Conservation (phyloP, 2,888 invertebrate species). For the Cosmopolites sordidus region DNA sequence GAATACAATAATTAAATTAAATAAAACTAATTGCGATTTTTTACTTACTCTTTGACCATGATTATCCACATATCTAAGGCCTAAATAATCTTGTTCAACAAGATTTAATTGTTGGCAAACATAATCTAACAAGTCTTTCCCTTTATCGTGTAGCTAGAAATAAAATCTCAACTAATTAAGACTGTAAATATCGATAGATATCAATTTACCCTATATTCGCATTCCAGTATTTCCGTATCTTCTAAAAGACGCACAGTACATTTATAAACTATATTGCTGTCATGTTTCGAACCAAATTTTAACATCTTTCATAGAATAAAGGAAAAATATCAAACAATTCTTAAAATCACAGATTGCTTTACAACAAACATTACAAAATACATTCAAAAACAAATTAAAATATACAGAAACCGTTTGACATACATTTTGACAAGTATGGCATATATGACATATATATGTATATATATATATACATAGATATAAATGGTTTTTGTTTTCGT, state of each 20-base stretch:
- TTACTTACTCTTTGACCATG: conserved; percentile 75
- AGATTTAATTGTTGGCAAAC: conserved; percentile 88
- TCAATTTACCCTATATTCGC: conserved; percentile 79
- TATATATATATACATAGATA: no score
- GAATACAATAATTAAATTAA: not conserved
- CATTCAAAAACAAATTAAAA: conserved; percentile 16
- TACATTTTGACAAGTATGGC: conserved; percentile 15
- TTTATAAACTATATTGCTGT: conserved; percentile 73
- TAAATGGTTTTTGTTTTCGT: no score
- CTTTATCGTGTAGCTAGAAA: conserved; percentile 78
- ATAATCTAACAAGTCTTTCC: conserved; percentile 83
- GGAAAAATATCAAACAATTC: conserved; percentile 8
- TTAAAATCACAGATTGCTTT: conserved; percentile 15
- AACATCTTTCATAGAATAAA: conserved; percentile 41
- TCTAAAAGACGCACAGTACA: conserved; percentile 85
- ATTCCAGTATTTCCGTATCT: conserved; percentile 87
- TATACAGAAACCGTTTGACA: conserved; percentile 8
- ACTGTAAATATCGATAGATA: conserved; percentile 10
- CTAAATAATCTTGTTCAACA: conserved; percentile 91
- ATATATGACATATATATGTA: not conserved
- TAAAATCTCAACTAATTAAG: conserved; percentile 16
- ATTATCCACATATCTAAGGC: conserved; percentile 85
- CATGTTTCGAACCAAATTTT: conserved; percentile 59
- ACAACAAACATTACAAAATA: conserved; percentile 24
- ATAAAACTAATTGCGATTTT: conserved; percentile 1